Evolutionary conservation across 2,113 vertebrate species (phyloP), one percentile per base, ranked within the genome.

Genomic region (Beaufortia kweichowensis): DNA sequence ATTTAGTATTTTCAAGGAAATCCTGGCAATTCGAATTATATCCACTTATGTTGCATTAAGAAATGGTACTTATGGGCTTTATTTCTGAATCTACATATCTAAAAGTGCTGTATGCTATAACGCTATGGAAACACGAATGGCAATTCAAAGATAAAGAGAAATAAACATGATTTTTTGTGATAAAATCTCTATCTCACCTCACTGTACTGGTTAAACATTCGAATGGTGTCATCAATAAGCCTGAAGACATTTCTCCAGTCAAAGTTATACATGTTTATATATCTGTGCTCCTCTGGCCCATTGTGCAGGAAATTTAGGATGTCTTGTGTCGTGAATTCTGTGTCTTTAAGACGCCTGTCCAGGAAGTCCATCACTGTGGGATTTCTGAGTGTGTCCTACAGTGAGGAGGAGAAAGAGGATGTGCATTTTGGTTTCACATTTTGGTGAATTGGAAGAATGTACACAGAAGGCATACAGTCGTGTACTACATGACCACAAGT

Each of bases 221-320:
- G 92, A 8, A 98, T 83, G 64, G 87, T 69, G 66, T 79, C 91
- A 81, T 98, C 93, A 0, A 85, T 90, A 77, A 91, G 17, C 62
- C 91, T 93, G 77, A 98, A 98, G 80, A 97, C 68, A 64, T 94
- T 92, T 64, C 93, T 91, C 97, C 97, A 98, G 90, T 94, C 90
- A 29, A 95, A 94, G 74, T 72, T 84, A 15, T 80, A 79, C 90
- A 84, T 88, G 50, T 86, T 88, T 0, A 83, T 79, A 63, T 90
- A 87, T 55, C 86, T 86, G 21, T 69, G 76, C 2, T 81, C 83
- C 1, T 84, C 85, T 9, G 90, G 84, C 0, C 93, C 95, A 0
- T 85, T 94, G 84, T 91, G 84, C 29, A 99, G 89, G 82, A 99
- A 98, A 89, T 91, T 95, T 3, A 97, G 92, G 5, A 96, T 84